Evolutionary conservation across 2,113 vertebrate genomes (phyloP), one percentile per base, ranked within the genome.

Genomic region (Aphyosemion australe): DNA sequence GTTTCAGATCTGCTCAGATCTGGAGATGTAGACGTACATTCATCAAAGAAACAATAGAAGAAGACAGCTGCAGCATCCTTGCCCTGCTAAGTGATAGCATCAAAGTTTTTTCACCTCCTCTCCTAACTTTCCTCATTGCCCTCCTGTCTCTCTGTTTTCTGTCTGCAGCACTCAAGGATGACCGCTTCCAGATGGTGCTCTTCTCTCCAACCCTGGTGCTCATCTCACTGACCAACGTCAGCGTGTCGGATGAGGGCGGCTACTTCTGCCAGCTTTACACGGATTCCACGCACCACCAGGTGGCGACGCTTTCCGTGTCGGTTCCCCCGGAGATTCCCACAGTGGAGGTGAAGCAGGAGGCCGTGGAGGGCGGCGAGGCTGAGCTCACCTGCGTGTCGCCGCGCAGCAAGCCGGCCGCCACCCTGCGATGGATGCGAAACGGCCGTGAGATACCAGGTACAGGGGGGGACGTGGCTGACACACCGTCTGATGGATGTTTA

Each of bases 221-320:
- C 72, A 96, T 97, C 74, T 85, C 90, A 0, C 88, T 97, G 70
- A 93, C 92, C 50, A 94, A 96, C 46, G 95, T 95, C 68, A 95
- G 94, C 21, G 91, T 97, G 72, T 90, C 86, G 6, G 95, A 97
- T 6, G 95, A 97, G 76, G 95, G 95, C 1, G 95, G 95, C 50
- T 97, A 95, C 87, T 97, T 95, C 88, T 97, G 95, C 86, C 95
- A 96, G 91, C 94, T 97, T 34, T 97, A 97, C 87, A 95, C 95
- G 0, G 94, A 96, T 14, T 90, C 92, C 69, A 97, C 95, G 0
- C 94, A 96, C 87, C 95, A 97, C 88, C 95, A 96, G 91, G 95
- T 96, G 69, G 95, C 95, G 13, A 95, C 93, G 11, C 93, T 97
- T 53, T 95, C 95, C 0, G 95, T 97, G 1, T 74, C 83, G 88